Base-by-base conservation (phyloP, 1,140 invertebrate genomes). In the Drosophila lowei region DNA sequence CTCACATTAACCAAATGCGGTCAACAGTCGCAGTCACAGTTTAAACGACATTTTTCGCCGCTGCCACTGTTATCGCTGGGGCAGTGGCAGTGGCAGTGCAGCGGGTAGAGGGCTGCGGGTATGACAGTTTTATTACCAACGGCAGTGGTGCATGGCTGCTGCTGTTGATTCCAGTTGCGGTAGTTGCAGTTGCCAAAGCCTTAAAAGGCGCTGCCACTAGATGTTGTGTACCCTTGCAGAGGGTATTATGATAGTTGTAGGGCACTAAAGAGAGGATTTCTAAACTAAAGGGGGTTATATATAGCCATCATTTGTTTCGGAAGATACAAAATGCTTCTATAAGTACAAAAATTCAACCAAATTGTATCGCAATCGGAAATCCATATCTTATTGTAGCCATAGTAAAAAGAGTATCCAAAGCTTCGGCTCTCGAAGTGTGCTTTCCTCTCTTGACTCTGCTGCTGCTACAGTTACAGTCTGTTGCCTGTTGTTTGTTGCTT, bases 51-150 rank as follows among this genome's bases (percentile, higher is more conserved):
- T 85, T 85, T 85, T 85, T 86, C 72, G 74, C 77, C 61, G 60
- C 30, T 41, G 76, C 76, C 71, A 77, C 86, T 89, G 72, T 80
- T 90, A 84, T 78, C 72, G 72, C 58, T 23, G 59, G 21, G 44
- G 15, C n/a, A 18, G 72, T 67, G 54, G 54, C 54, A 21, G 57
- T 41, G 16, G 9, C 23, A 30, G 43, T 21, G 49, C n/a, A 55
- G 38, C 46, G 52, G 42, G 28, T 23, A 23, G 42, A n/a, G 41
- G 49, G 30, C 43, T 23, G 50, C 58, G 11, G 53, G 41, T 50
- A 60, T 74, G 88, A 90, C 88, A 88, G 86, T 90, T 90, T 90
- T 90, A 90, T 90, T 86, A 81, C 79, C 80, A 76, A 74, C 9
- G 30, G 9, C 30, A 34, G 23, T 34, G 30, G 30, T 34, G 30